Evolutionary conservation across 2,888 invertebrate genomes (phyloP).

Genomic region (Meganola albula): DNA sequence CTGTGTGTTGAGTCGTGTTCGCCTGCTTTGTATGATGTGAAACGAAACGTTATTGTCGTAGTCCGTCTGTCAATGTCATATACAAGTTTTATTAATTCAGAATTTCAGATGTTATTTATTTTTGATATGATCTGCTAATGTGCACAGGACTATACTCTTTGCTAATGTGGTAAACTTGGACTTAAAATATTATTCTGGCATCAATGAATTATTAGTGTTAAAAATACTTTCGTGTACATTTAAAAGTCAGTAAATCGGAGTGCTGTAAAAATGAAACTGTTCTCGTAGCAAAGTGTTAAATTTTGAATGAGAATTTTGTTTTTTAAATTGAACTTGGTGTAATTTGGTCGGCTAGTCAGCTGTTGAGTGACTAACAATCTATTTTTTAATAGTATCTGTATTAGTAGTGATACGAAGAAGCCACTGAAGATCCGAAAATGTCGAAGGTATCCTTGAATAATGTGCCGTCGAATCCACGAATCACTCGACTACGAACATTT

Average conservation of each 20-base stretch:
- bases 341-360: constrained; percentile 39
- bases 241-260: too few species aligned
- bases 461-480: constrained; percentile 69
- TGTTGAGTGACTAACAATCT: constrained; percentile 43
- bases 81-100: too few species aligned
- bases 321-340: constrained; percentile 48
- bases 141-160: too few species aligned
- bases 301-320: constrained; percentile 30
- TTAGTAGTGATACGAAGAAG: constrained; percentile 29
- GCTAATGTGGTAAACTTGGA: too few species aligned
- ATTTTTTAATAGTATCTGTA: constrained; percentile 44
- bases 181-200: too few species aligned
- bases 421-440: constrained; percentile 48
- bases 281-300: constrained; percentile 39
- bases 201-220: too few species aligned
- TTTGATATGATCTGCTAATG: too few species aligned
- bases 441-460: constrained; percentile 71
- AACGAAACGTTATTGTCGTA: constrained; percentile 62
- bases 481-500: constrained; percentile 65
- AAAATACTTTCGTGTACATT: too few species aligned
- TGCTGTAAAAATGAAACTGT: constrained; percentile 50
- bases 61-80: too few species aligned
- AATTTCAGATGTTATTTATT: too few species aligned
- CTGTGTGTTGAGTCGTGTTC: too few species aligned
- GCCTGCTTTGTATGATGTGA: constrained; percentile 36